A percentile compares a stretch with the other conserved stretches of the same genome.
Evolutionary conservation across 2,113 vertebrate genomes (phyloP).

Genomic region (Dicerorhinus sumatrensis): DNA sequence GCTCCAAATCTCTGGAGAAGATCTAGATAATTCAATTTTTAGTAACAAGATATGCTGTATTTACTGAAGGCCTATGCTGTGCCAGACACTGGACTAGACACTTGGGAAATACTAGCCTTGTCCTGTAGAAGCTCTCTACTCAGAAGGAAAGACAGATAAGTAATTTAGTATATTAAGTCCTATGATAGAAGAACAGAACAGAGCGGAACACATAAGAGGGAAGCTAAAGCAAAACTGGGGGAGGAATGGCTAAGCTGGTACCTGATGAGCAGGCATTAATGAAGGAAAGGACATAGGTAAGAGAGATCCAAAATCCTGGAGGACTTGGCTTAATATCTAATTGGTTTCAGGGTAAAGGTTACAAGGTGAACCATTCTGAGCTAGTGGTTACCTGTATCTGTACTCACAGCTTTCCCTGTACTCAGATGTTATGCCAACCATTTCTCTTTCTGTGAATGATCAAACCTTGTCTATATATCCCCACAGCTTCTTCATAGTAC

Average conservation of each 20-base stretch:
- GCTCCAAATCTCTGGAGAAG: background rate
- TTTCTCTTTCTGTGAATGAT: constrained; percentile 47
- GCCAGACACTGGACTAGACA: background rate
- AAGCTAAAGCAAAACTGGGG: background rate
- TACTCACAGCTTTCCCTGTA: background rate
- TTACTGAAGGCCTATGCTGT: background rate
- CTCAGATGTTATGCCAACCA: background rate
- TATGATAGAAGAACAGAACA: background rate
- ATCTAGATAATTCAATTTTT: constrained; percentile 33
- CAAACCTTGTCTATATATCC: background rate
- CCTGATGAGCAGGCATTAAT: background rate
- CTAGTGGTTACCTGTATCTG: background rate
- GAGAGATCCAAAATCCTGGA: background rate
- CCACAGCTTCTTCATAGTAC: background rate
- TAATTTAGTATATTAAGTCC: background rate
- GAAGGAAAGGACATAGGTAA: background rate
- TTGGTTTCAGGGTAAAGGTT: background rate
- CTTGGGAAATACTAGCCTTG: background rate
- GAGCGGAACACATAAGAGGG: background rate
- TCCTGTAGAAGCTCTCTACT: background rate
- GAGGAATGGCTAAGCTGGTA: background rate
- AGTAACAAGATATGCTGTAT: background rate
- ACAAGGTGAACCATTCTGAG: background rate
- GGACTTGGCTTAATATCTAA: background rate
- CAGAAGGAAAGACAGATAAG: background rate